Conservation (phyloP, 2,113 vertebrate genomes). For the Blennius ocellaris region DNA sequence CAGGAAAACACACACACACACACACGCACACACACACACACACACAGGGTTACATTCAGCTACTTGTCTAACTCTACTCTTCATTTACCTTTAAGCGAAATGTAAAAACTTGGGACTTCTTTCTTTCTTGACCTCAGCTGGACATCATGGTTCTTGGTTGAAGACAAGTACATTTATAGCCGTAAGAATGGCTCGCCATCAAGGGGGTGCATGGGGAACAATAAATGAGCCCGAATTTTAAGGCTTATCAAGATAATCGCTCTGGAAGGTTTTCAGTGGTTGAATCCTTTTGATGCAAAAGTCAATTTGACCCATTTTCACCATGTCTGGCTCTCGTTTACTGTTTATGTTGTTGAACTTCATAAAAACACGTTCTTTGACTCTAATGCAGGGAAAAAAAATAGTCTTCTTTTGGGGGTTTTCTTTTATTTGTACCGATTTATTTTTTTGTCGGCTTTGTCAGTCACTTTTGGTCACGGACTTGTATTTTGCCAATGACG, state of each 20-base stretch:
- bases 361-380: constrained; percentile 23
- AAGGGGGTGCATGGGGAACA: no score
- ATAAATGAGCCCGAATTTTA: constrained; percentile 1
- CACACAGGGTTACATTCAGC: no score
- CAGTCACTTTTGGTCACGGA: constrained; percentile 24
- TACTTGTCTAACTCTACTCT: no score
- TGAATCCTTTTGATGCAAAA: neutral
- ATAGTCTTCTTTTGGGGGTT: constrained; percentile 5
- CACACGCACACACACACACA: no score
- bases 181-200: neutral
- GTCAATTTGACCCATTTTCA: constrained; percentile 16
- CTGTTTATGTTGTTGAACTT: neutral
- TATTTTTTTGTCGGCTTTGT: constrained; percentile 38
- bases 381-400: neutral
- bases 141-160: neutral
- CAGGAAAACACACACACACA: no score
- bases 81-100: neutral
- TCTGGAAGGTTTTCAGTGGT: no score
- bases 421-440: neutral
- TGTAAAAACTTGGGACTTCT: neutral
- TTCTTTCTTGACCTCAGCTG: constrained; percentile 19
- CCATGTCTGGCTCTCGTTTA: constrained; percentile 6
- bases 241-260: neutral
- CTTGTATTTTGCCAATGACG: constrained; percentile 13
- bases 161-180: constrained; percentile 5